Percentiles rank a stretch among this genome's conserved stretches.
phyloP scores from a whole-genome alignment of 2,113 vertebrate species.

The Dipodomys stephensi region DNA sequence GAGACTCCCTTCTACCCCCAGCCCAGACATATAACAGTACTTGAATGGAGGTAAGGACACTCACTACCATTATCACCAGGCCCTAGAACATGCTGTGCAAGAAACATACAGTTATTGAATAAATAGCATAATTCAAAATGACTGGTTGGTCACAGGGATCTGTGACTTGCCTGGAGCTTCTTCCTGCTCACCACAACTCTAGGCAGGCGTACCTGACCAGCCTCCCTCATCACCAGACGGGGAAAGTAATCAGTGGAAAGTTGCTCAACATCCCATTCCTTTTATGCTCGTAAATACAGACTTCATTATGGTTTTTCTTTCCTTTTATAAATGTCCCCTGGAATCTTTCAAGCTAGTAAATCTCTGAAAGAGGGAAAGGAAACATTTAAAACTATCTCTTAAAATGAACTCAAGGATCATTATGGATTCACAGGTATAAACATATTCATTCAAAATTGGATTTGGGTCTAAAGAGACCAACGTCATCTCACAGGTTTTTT shows the following conservation, averaged over 20 bases:
- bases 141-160: background rate
- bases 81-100: background rate
- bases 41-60: background rate
- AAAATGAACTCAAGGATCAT: conserved; percentile 34
- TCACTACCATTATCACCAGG: background rate
- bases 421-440: conserved; percentile 49
- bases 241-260: background rate
- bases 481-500: background rate
- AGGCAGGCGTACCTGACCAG: background rate
- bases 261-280: background rate
- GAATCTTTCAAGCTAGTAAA: conserved; percentile 51
- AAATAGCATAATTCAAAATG: background rate
- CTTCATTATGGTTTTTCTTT: conserved; percentile 42
- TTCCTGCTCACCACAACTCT: background rate
- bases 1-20: no score
- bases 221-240: background rate
- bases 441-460: conserved; percentile 50
- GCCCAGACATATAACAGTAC: no score
- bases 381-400: background rate
- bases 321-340: conserved; percentile 19
- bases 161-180: background rate
- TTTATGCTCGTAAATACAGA: conserved; percentile 21
- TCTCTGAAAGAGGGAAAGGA: conserved; percentile 25
- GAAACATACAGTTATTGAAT: background rate
- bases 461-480: background rate